Base-by-base conservation (phyloP, 2,888 invertebrate genomes). In the Catocala sponsa region DNA sequence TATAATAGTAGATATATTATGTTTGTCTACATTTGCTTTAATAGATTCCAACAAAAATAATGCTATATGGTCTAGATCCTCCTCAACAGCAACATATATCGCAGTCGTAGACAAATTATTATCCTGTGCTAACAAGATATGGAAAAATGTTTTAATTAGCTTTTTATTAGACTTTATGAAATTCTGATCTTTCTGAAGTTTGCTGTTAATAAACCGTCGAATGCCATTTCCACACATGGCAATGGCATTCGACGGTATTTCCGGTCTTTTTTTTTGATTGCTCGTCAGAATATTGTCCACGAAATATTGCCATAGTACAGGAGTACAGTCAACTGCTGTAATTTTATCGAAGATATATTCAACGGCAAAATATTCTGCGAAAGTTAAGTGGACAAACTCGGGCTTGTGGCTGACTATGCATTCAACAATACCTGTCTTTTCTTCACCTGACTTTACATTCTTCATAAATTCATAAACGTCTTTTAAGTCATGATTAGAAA, bases 321-420 rank as follows among this genome's bases (percentile, higher is more conserved):
- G 2, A 1, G 46, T 42, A 52, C 47, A 61, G n/a, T 46, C 12
- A 50, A n/a, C 43, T n/a, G 54, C 51, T 47, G 32, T 52, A 32
- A 63, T 50, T 35, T 58, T 58, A 57, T 63, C 61, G 1, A 56
- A 61, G 11, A 74, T 51, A 47, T 55, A 72, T 53, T 71, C 72
- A n/a, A 58, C 52, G 2, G 69, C 66, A 61, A 72, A 76, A 57
- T 74, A 76, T 58, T 76, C 76, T 10, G 60, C 65, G 42, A 63
- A 71, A 11, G 74, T 69, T 6, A 51, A 67, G 54, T 76, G 76
- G 6, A 70, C 55, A 44, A 74, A 76, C 53, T 65, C 66, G 0
- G 65, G 67, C 25, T 66, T 50, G 9, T 63, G 54, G 2, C 44
- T 12, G 6, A 44, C 47, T n/a, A 66, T 58, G 13, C 32, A 56